phyloP scores from a whole-genome alignment of 2,888 invertebrate genomes.

The Ormyrus pomaceus region DNA sequence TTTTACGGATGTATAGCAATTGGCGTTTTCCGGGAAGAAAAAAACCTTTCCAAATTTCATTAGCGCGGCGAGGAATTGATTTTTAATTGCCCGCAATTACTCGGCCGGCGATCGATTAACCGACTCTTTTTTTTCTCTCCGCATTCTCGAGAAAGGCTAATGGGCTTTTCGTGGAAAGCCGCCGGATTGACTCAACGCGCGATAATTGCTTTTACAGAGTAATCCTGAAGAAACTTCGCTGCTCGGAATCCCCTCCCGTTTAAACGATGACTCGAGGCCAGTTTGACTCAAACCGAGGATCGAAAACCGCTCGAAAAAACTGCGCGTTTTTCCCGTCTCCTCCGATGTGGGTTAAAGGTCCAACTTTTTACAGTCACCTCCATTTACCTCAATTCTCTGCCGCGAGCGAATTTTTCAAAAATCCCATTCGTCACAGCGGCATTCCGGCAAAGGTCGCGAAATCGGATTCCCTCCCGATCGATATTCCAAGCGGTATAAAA shows the following conservation, averaged over 20 bases:
- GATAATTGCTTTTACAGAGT: constrained; percentile 42
- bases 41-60: constrained; percentile 7
- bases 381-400: no score
- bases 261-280: no score
- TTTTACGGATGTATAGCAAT: no score
- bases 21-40: no score
- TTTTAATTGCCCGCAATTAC: constrained; percentile 23
- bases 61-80: constrained; percentile 14
- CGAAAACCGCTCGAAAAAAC: neutral
- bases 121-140: neutral
- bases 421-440: no score
- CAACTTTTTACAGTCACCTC: neutral
- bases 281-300: neutral
- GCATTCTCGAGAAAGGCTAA: constrained; percentile 15
- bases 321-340: neutral
- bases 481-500: no score
- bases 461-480: no score
- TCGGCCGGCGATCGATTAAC: neutral
- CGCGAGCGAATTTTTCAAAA: no score
- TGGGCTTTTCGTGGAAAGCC: constrained; percentile 41
- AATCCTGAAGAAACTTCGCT: constrained; percentile 20
- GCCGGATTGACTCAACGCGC: constrained; percentile 4
- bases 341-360: constrained; percentile 1
- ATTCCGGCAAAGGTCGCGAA: no score
- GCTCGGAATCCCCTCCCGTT: constrained; percentile 16